Conservation (phyloP, 2,888 invertebrate genomes). For the Microctonus hyperodae region DNA sequence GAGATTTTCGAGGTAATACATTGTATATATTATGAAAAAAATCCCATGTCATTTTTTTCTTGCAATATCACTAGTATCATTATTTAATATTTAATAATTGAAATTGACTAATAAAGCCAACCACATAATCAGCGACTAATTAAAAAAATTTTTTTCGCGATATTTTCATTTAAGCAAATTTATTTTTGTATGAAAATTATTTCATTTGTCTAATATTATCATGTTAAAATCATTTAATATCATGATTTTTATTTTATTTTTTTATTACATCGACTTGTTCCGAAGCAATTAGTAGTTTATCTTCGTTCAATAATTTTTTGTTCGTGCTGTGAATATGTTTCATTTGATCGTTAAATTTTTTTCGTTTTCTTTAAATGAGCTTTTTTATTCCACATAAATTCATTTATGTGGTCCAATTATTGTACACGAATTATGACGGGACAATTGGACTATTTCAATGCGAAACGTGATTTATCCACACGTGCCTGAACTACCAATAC, state of each 20-base stretch:
- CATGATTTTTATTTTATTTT: too few relatives aligned
- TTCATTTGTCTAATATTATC: too few relatives aligned
- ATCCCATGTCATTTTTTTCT: neutral
- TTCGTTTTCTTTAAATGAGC: neutral
- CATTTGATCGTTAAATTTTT: neutral
- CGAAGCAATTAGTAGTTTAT: too few relatives aligned
- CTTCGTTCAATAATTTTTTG: too few relatives aligned
- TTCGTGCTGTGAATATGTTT: neutral
- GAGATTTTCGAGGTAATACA: neutral
- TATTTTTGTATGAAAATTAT: neutral
- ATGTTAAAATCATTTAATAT: too few relatives aligned
- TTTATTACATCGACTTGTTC: too few relatives aligned
- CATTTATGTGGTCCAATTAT: neutral
- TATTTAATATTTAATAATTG: neutral
- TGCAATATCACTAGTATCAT: neutral
- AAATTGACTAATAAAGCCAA: neutral
- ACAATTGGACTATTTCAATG: neutral
- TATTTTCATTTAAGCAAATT: neutral
- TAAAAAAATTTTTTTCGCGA: neutral
- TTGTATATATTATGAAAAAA: neutral
- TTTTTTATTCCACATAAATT: neutral
- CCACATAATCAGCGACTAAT: neutral
- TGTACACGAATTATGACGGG: neutral
- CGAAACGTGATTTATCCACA: neutral
- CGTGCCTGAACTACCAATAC: slow-evolving; percentile 6